Base-by-base conservation (phyloP, 2,113 vertebrate genomes). In the Prionailurus viverrinus region DNA sequence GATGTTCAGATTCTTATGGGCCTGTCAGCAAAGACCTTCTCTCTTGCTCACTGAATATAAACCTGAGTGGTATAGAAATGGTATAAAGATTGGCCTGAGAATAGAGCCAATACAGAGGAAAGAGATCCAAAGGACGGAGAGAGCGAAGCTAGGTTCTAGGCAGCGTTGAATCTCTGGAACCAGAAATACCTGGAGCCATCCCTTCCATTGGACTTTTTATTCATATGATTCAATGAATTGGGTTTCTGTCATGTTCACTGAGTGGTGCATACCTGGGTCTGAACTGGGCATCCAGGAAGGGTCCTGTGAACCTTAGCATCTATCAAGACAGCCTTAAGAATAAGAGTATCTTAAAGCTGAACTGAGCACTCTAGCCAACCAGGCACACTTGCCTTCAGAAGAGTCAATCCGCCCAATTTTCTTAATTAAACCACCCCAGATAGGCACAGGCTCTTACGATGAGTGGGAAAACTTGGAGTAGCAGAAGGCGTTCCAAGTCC, bases 391-490 rank as follows among this genome's bases (percentile, higher is more conserved):
- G 61, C 27, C 76, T 86, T 83, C n/a, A 23, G 21, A 58, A 73
- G 51, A 36, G 31, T 69, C 58, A 48, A 10, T n/a, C 55, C 55
- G 19, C 76, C 33, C 76, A 53, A 16, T 8, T 36, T 23, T 69
- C 86, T 65, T 66, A 25, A 73, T 39, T 61, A 41, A 63, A 41
- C 33, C 48, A 53, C 73, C n/a, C 69, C 3, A 0, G n/a, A 76
- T 0, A 86, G 51, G 31, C 58, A 31, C 7, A 0, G 5, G 0
- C n/a, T 36, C 0, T 45, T 58, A 15, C 25, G 13, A 13, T 13
- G 27, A 78, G 29, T 8, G 36, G 25, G 15, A 69, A n/a, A n/a
- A 65, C 33, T 15, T 51, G 45, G 53, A 78, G 18, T 1, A n/a
- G 31, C 89, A 87, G 36, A 33, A 48, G 63, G 6, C 13, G 4